Base-by-base conservation (phyloP, 1,140 invertebrate genomes). In the Calosoma granatense region DNA sequence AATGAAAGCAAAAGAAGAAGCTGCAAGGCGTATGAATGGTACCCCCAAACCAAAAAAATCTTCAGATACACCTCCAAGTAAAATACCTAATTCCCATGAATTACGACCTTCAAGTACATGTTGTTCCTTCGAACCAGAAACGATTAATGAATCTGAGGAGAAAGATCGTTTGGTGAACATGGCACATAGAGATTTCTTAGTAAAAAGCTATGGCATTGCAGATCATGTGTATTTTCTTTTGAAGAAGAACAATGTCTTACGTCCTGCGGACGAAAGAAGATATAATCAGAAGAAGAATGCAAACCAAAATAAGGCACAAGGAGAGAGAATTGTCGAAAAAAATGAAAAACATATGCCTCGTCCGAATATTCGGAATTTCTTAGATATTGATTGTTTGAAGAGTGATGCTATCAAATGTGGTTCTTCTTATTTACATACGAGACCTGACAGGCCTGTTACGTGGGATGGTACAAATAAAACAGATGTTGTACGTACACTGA, bases 141-240 rank as follows among this genome's bases (percentile, higher is more conserved):
- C 75, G 19, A 85, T 85, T 58, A 75, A 77, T 3, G 82, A 83
- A 61, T 73, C 76, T 1, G 83, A 86, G 61, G 83, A 86, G 64
- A 75, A 76, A 20, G 79, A 83, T 61, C 73, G 83, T 4, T 61
- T 81, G 14, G 76, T 75, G 51, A 65, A 72, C 41, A 61, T 84
- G 56, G 76, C 78, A 1, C 78, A 85, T 63, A 67, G 83, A 41
- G 79, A 83, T 62, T 80, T 78, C 63, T 68, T 86, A 43, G 74
- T 86, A 22, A 73, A 80, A 39, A 84, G 80, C 66, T 78, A 81
- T 57, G 80, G 82, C 19, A 74, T 85, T 63, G 60, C 83, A 30
- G 78, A 84, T 63, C 75, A 82, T 59, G 78, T 84, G 41, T 79
- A 78, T 59, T 69, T 71, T 58, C 72, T 73, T 0, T 71, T 79